Conservation (phyloP, 2,113 vertebrate genomes). For the Myotis brandtii region DNA sequence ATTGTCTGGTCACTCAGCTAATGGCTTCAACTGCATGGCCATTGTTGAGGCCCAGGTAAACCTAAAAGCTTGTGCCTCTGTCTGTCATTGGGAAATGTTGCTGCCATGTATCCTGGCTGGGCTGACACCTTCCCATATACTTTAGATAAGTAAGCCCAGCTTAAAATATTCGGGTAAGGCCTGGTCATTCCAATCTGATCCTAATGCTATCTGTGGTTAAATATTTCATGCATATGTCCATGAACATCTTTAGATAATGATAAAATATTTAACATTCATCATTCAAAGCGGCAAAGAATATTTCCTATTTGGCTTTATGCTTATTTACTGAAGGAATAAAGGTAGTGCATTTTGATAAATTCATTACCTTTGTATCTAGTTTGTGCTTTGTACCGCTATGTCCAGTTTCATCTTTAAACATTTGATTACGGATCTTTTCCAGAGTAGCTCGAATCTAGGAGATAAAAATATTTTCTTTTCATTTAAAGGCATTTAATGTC, state of each 20-base stretch:
- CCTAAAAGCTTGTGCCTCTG: neutral
- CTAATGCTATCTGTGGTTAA: neutral
- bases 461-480: neutral
- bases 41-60: neutral
- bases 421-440: conserved; percentile 82
- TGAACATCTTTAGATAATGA: neutral
- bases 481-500: conserved; percentile 21
- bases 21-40: neutral
- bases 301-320: neutral
- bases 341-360: neutral
- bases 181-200: neutral
- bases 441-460: conserved; percentile 83
- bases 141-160: neutral
- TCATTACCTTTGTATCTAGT: conserved; percentile 74
- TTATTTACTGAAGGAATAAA: conserved; percentile 10
- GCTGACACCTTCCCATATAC: neutral
- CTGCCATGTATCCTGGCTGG: neutral
- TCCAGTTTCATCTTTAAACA: conserved; percentile 75
- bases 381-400: neutral
- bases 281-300: neutral
- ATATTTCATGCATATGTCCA: neutral
- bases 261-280: neutral
- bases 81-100: neutral
- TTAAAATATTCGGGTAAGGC: neutral
- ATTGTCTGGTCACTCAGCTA: neutral